Percentiles rank a stretch among this genome's conserved stretches.
phyloP scores from a whole-genome alignment of 2,113 vertebrate species.

The Oreotrochilus melanogaster region DNA sequence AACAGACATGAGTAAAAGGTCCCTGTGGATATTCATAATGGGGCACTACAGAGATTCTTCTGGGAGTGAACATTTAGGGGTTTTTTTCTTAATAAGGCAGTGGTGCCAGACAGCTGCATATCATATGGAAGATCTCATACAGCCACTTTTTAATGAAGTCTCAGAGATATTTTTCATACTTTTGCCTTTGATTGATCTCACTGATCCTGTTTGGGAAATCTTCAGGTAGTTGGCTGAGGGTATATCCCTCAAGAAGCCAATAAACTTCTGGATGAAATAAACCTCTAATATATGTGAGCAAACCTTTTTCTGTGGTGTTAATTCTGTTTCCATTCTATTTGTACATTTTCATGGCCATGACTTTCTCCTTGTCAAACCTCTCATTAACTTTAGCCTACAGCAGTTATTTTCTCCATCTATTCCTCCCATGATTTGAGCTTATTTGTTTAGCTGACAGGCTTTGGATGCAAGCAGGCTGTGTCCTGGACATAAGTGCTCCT shows the following conservation, averaged over 20 bases:
- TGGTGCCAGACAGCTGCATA: slow-evolving; percentile 13
- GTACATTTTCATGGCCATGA: neutral
- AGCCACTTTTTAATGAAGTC: slow-evolving; percentile 59
- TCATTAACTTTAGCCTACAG: slow-evolving; percentile 60
- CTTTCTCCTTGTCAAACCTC: slow-evolving; percentile 8
- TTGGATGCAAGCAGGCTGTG: slow-evolving; percentile 33
- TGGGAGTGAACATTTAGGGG: slow-evolving; percentile 24
- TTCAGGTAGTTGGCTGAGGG: slow-evolving; percentile 16
- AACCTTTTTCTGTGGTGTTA: slow-evolving; percentile 31
- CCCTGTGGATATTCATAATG: neutral
- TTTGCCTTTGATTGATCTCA: slow-evolving; percentile 60
- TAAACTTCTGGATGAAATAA: slow-evolving; percentile 38
- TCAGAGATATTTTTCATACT: slow-evolving; percentile 44
- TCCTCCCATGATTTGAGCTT: neutral
- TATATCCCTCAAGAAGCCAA: slow-evolving; percentile 36
- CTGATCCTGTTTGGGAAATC: slow-evolving; percentile 34
- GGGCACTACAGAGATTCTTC: neutral
- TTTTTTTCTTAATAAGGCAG: slow-evolving; percentile 37
- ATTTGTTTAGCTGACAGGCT: slow-evolving; percentile 68
- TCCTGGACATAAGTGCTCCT: neutral
- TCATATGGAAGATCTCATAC: slow-evolving; percentile 24
- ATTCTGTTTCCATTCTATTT: slow-evolving; percentile 33
- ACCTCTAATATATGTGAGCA: neutral
- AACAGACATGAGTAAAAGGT: neutral
- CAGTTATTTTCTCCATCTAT: slow-evolving; percentile 54